Base-by-base conservation (phyloP, 2,888 invertebrate species). In the Rhabditophanes sp. region DNA sequence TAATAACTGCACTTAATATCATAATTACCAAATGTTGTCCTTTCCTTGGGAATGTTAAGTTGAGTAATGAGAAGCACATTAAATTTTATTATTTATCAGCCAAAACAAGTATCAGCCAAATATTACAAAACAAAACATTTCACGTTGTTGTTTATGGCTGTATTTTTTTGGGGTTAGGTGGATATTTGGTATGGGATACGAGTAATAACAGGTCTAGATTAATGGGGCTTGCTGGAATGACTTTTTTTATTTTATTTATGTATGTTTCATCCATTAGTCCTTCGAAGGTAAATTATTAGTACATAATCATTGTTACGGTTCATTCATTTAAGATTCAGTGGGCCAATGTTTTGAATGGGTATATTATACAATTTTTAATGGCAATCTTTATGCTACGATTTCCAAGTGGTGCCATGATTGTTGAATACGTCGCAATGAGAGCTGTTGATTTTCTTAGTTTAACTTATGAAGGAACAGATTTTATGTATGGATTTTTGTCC, bases 321-420 rank as follows among this genome's bases (percentile, higher is more conserved):
- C 8, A 36, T n/a, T 17, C 14, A 3, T 20, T 23, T 12, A 38
- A 69, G 69, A 65, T 70, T 3, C 59, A 58, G 14, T 68, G 85
- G 85, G 73, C 77, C 4, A 77, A 79, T 0, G 80, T 88, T 0
- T 56, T 78, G 14, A 76, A 76, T 56, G 88, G 87, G 0, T 68
- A 87, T 14, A 68, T 76, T 0, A 68, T 85, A 5, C 90, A 93
- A 70, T 81, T 88, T 57, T 37, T 76, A 3, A 75, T 90, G 37
- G 88, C 83, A 0, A 56, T 88, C 1, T 50, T 85, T 15, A 82
- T 83, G 41, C 78, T 90, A 43, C 74, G 83, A 39, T 84, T n/a
- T n/a, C n/a, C n/a, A n/a, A n/a, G n/a, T n/a, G n/a, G n/a, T n/a
- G n/a, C n/a, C n/a, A n/a, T n/a, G n/a, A n/a, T n/a, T n/a, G n/a